These are phyloP conservation scores for Rousettus leschenaultii DNA, from an alignment of 2,113 vertebrate species.

Conservation along the genomic window DNA sequence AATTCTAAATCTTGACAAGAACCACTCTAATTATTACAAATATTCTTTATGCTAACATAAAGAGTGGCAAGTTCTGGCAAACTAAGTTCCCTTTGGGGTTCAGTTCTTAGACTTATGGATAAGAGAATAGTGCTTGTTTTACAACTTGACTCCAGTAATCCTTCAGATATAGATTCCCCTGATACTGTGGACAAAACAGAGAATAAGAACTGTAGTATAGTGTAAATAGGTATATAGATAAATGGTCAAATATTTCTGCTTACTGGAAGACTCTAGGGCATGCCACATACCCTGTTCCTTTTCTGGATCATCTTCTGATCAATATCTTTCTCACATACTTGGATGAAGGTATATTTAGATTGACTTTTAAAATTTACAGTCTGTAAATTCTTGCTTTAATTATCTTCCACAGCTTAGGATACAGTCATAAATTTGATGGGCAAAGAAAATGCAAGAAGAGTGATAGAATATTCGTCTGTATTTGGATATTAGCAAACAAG, in stretches of 20 bases:
- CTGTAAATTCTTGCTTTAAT: not conserved
- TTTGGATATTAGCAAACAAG: not conserved
- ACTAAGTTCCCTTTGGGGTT: not conserved
- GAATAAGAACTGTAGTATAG: not conserved
- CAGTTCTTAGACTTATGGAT: not conserved
- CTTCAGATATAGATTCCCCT: not conserved
- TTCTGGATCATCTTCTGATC: not conserved
- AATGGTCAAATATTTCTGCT: not conserved
- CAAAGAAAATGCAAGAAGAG: constrained; percentile 28
- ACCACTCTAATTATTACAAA: not conserved
- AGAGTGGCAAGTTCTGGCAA: not conserved
- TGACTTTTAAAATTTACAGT: not conserved
- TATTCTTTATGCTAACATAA: not conserved
- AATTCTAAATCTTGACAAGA: not conserved
- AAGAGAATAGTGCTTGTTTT: not conserved
- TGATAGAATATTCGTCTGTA: not conserved
- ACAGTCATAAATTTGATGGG: not conserved
- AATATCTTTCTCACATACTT: not conserved
- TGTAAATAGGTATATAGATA: not conserved
- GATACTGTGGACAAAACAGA: not conserved
- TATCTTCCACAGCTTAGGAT: not conserved
- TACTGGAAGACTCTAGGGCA: not conserved
- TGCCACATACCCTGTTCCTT: not conserved
- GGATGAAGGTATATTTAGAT: not conserved
- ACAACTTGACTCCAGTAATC: not conserved